Conservation (phyloP, 2,113 vertebrate species). For the Chaenogobius annularis region DNA sequence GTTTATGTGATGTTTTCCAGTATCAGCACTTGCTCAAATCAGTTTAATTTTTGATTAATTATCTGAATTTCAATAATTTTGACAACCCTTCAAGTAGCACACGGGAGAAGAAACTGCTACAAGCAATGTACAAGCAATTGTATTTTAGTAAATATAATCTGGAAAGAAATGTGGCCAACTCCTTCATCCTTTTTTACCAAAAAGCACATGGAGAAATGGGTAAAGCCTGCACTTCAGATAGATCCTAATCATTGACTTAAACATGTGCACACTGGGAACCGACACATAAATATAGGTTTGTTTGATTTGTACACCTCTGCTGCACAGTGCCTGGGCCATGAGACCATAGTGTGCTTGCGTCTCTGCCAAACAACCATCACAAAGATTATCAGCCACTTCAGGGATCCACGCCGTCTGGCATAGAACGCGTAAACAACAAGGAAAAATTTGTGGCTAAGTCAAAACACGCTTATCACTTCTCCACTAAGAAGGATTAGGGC, state of each 20-base stretch:
- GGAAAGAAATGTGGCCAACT: constrained; percentile 20
- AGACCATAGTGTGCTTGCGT: constrained; percentile 38
- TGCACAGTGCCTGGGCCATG: constrained; percentile 52
- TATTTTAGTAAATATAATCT: constrained; percentile 19
- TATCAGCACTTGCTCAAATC: no score
- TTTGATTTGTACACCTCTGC: constrained; percentile 42
- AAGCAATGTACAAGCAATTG: constrained; percentile 1
- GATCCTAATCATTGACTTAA: constrained; percentile 47
- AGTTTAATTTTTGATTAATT: no score
- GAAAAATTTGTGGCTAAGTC: constrained; percentile 66
- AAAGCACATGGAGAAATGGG: constrained; percentile 20
- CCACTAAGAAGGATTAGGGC: constrained; percentile 69
- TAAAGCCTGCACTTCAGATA: constrained; percentile 44
- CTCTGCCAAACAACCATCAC: constrained; percentile 58
- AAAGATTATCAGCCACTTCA: constrained; percentile 62
- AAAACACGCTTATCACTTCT: constrained; percentile 68
- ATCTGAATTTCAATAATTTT: no score
- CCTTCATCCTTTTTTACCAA: constrained; percentile 19
- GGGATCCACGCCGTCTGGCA: constrained; percentile 69
- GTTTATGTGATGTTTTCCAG: no score
- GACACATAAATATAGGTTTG: constrained; percentile 28
- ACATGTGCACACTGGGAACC: constrained; percentile 27
- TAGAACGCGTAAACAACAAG: constrained; percentile 64
- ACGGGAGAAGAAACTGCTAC: constrained; percentile 22
- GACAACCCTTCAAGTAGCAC: neutral